Evolutionary conservation across 2,797 vertebrate species (phyloP).

Genomic region (Alfaro cultratus): DNA sequence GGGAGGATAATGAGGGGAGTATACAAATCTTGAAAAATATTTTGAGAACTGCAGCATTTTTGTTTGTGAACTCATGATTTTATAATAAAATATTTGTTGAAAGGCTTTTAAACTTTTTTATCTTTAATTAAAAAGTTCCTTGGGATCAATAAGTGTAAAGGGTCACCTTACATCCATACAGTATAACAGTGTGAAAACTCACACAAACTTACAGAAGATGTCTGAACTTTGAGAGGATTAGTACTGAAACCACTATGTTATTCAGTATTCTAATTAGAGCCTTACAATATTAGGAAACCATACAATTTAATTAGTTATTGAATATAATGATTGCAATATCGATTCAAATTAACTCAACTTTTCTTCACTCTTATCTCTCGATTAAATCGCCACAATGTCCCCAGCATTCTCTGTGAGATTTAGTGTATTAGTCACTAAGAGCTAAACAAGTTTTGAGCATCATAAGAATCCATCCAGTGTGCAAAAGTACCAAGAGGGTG

Average conservation of each 20-base stretch:
- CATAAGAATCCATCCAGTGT: not conserved
- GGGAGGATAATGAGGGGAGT: not conserved
- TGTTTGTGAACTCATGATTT: not conserved
- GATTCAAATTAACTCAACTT: not conserved
- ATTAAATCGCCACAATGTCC: not conserved
- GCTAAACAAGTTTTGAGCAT: not conserved
- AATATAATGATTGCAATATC: no score
- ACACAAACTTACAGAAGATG: not conserved
- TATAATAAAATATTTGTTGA: not conserved
- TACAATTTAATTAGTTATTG: no score
- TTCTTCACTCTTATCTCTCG: not conserved
- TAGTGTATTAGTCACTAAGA: not conserved
- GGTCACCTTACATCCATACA: not conserved
- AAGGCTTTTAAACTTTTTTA: no score
- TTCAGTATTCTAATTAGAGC: not conserved
- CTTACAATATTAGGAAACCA: not conserved
- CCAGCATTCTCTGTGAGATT: not conserved
- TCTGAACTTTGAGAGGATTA: not conserved
- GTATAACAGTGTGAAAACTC: not conserved
- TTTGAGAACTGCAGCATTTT: not conserved
- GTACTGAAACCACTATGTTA: not conserved
- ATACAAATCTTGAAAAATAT: not conserved
- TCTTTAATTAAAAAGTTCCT: not conserved
- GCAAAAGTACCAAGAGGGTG: not conserved
- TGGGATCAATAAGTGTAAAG: not conserved